phyloP scores from a whole-genome alignment of 2,888 invertebrate species.

The Criorhina ranunculi region DNA sequence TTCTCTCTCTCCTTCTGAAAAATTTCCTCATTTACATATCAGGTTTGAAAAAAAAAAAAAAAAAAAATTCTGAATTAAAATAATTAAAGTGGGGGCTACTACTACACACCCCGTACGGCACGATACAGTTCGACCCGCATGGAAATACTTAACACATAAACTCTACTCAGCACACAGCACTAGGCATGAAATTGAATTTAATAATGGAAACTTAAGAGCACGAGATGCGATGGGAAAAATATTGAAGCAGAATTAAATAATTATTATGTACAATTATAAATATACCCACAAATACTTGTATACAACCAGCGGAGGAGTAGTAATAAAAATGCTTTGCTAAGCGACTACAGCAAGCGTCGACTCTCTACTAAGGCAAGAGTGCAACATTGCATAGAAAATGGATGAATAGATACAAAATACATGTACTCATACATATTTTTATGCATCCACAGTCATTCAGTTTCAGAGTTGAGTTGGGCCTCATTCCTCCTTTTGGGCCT shows the following conservation, averaged over 20 bases:
- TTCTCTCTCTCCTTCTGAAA: background rate
- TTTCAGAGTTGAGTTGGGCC: slow-evolving; percentile 30
- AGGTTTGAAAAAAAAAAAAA: slow-evolving; percentile 25
- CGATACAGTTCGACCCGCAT: slow-evolving; percentile 68
- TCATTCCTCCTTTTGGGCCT: background rate
- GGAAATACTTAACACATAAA: slow-evolving; percentile 68
- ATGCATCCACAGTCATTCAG: slow-evolving; percentile 52
- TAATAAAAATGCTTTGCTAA: slow-evolving; percentile 69
- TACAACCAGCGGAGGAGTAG: slow-evolving; percentile 27
- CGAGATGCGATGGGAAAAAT: slow-evolving; percentile 71
- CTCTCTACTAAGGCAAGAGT: slow-evolving; percentile 49
- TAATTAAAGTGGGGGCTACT: slow-evolving; percentile 69
- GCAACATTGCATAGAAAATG: slow-evolving; percentile 40
- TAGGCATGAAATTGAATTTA: slow-evolving; percentile 73
- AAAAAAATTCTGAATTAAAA: slow-evolving; percentile 60
- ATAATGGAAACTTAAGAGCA: slow-evolving; percentile 75
- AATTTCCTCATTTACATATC: slow-evolving; percentile 40
- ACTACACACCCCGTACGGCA: slow-evolving; percentile 33
- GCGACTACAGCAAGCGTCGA: slow-evolving; percentile 46
- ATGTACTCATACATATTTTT: slow-evolving; percentile 17
- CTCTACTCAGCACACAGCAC: slow-evolving; percentile 46
- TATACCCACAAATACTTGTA: slow-evolving; percentile 49
- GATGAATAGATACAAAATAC: slow-evolving; percentile 32
- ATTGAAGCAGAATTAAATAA: slow-evolving; percentile 74
- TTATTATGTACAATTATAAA: slow-evolving; percentile 74